Evolutionary conservation across 2,113 vertebrate genomes (phyloP).

Genomic region (Syngnathoides biaculeatus): DNA sequence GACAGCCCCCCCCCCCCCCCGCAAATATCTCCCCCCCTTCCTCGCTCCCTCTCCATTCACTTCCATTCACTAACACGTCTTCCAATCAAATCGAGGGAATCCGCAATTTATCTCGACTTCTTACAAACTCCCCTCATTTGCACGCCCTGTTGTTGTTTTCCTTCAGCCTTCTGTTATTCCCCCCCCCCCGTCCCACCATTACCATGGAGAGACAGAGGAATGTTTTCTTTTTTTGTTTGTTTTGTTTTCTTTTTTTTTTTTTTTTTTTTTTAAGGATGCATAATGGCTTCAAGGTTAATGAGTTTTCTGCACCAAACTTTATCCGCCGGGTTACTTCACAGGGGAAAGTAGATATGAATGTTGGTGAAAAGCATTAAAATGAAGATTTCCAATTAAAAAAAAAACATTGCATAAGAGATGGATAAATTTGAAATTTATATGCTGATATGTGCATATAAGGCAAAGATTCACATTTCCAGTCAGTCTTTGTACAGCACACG

Average conservation of each 20-base stretch:
- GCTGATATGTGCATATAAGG: too few species aligned
- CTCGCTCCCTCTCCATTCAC: slow-evolving; percentile 19
- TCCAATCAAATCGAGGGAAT: slow-evolving; percentile 58
- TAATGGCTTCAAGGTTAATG: slow-evolving; percentile 59
- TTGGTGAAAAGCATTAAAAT: too few species aligned
- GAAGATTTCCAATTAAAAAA: neutral
- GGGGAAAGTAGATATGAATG: neutral
- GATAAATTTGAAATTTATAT: neutral
- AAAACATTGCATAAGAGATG: neutral
- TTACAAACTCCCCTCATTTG: slow-evolving; percentile 53
- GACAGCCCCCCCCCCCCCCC: slow-evolving; percentile 53
- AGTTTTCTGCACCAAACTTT: slow-evolving; percentile 45
- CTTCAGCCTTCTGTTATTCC: slow-evolving; percentile 37
- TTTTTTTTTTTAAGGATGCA: too few species aligned
- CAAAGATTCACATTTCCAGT: too few species aligned
- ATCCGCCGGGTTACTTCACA: slow-evolving; percentile 34
- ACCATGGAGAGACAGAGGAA: slow-evolving; percentile 59
- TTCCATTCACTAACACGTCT: slow-evolving; percentile 53
- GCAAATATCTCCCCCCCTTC: too few species aligned
- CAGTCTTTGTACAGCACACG: too few species aligned
- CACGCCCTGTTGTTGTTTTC: slow-evolving; percentile 49
- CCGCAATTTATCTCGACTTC: slow-evolving; percentile 54
- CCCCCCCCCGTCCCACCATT: slow-evolving; percentile 44
- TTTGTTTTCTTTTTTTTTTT: slow-evolving; percentile 19
- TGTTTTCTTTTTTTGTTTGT: slow-evolving; percentile 48